Evolutionary conservation across 2,113 vertebrate genomes (phyloP).

Genomic region (Larimichthys crocea): DNA sequence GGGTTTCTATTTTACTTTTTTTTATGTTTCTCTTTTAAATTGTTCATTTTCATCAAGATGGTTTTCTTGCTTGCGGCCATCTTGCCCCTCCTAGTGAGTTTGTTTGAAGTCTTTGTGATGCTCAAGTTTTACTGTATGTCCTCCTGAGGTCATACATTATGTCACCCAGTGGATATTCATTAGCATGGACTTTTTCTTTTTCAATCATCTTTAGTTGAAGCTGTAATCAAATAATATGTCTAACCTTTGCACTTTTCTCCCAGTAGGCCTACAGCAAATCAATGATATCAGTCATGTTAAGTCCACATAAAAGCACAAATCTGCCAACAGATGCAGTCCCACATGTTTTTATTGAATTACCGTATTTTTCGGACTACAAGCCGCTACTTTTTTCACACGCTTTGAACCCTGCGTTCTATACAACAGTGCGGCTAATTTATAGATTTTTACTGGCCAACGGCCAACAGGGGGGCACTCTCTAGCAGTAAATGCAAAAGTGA

Average conservation of each 20-base stretch:
- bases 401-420: too few species aligned
- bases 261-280: constrained; percentile 38
- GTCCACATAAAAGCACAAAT: constrained; percentile 44
- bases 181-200: constrained; percentile 69
- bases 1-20: constrained; percentile 33
- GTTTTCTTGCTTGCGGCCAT: constrained; percentile 79
- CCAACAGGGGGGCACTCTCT: too few species aligned
- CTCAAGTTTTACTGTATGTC: constrained; percentile 66
- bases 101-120: constrained; percentile 72
- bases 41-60: constrained; percentile 77
- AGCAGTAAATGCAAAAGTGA: too few species aligned
- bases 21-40: constrained; percentile 32
- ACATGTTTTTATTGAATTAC: constrained; percentile 11
- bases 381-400: too few species aligned
- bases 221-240: constrained; percentile 54
- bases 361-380: too few species aligned
- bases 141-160: constrained; percentile 59
- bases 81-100: constrained; percentile 65
- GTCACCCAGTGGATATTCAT: constrained; percentile 66
- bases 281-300: background rate
- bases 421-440: too few species aligned
- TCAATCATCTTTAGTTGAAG: constrained; percentile 56
- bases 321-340: constrained; percentile 11
- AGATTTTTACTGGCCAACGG: too few species aligned
- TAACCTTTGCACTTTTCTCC: constrained; percentile 53